Conservation (phyloP, 2,888 invertebrate species). For the Polia nebulosa region DNA sequence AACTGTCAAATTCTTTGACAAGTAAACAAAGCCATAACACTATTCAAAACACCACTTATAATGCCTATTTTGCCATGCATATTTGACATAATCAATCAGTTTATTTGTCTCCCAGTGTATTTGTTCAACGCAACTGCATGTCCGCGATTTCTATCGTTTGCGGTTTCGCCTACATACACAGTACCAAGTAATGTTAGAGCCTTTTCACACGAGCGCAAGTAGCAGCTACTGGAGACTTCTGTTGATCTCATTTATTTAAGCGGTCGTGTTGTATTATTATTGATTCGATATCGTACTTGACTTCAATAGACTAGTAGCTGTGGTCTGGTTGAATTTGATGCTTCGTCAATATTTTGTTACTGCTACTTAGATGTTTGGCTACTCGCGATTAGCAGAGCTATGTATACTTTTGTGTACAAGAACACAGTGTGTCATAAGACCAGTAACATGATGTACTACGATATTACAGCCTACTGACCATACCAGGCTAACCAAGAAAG, state of each 20-base stretch:
- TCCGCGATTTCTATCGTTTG: constrained; percentile 76
- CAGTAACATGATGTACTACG: constrained; percentile 4
- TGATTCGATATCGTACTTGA: constrained; percentile 48
- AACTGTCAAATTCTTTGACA: background rate
- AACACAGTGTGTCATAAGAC: constrained; percentile 11
- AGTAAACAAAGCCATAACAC: background rate
- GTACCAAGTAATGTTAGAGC: constrained; percentile 35
- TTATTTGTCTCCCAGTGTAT: constrained; percentile 25
- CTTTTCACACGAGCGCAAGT: constrained; percentile 49
- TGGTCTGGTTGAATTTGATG: constrained; percentile 44
- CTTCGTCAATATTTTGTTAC: constrained; percentile 32
- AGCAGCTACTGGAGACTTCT: constrained; percentile 38
- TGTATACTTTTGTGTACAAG: too few species aligned
- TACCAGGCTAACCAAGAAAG: constrained; percentile 40
- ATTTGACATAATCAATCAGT: constrained; percentile 30
- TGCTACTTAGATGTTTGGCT: background rate
- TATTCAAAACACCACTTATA: background rate
- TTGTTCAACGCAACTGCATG: constrained; percentile 64
- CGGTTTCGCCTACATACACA: constrained; percentile 71
- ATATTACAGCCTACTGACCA: constrained; percentile 35
- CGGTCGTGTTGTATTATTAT: constrained; percentile 16
- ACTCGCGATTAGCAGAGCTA: background rate
- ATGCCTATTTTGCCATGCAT: constrained; percentile 1
- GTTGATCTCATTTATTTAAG: constrained; percentile 48
- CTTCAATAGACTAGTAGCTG: constrained; percentile 36